Evolutionary conservation across 2,797 vertebrate species (phyloP), one percentile per base, ranked within the genome.

Genomic region (Gallirallus australis): DNA sequence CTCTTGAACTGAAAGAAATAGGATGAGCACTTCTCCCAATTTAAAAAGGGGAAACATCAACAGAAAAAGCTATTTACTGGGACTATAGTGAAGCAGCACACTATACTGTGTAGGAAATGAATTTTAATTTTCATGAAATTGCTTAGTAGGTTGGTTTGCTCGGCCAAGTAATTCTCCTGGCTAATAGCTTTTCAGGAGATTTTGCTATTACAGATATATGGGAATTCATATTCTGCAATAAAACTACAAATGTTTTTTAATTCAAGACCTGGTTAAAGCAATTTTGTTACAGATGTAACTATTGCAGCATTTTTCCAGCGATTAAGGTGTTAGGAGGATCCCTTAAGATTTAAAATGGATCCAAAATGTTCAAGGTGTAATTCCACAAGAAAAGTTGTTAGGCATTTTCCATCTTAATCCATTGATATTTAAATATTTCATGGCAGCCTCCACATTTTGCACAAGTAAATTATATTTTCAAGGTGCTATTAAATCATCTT

Each of bases 51-150:
- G 14, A 93, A 93, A 83, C 19, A 71, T 71, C 70, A 70, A 92
- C 37, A 89, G 50, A 50, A 96, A 93, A 96, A 75, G 7, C 50
- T 95, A 57, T 93, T 95, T 95, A 71, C 57, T 33, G 7, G 15
- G 17, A 7, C 56, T 82, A 39, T 37, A 87, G 78, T 64, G 37
- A 90, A 64, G 28, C 33, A 66, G 52, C 25, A 82, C 50, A 75
- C 79, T 75, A 11, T 37, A 63, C 21, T 31, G 8, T 84, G 60
- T 63, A 71, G 63, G 81, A 94, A 92, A 91, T 89, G 10, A 88
- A 93, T 94, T 96, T 93, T 95, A 92, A 95, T 92, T 96, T 92
- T 93, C 15, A 1, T 16, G 81, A 57, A 94, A 87, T 73, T 87
- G 45, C 85, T 93, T 93, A 82, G 52, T 56, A 88, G 27, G 70